Conservation (phyloP, 2,113 vertebrate genomes). For the Indri indri region DNA sequence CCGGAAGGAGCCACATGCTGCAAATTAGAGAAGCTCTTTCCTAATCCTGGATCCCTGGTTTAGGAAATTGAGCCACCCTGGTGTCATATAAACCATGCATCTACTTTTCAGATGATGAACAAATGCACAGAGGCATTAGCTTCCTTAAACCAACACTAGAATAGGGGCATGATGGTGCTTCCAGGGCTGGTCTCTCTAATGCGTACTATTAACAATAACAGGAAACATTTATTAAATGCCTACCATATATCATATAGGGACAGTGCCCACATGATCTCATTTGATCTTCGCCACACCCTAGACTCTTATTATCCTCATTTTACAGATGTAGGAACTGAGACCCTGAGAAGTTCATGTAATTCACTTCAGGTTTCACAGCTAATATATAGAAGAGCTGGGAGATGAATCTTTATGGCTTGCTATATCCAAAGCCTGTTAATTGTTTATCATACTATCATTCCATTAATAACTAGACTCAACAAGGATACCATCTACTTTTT, state of each 20-base stretch:
- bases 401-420: not conserved
- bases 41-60: not conserved
- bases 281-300: not conserved
- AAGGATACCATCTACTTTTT: not conserved
- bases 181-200: not conserved
- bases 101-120: constrained; percentile 19
- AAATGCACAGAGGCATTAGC: not conserved
- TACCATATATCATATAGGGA: not conserved
- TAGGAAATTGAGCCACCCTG: constrained; percentile 18
- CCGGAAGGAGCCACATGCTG: not conserved
- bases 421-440: not conserved
- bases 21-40: not conserved
- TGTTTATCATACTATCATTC: not conserved
- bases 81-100: not conserved
- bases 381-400: not conserved
- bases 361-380: not conserved
- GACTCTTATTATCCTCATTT: not conserved
- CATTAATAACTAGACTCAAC: not conserved
- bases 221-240: not conserved
- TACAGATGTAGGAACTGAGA: not conserved
- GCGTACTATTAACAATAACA: not conserved
- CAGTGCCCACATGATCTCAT: not conserved
- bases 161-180: not conserved
- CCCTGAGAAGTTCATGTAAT: not conserved
- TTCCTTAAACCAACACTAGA: not conserved